phyloP scores from a whole-genome alignment of 2,113 vertebrate species.

The Theristicus caerulescens region DNA sequence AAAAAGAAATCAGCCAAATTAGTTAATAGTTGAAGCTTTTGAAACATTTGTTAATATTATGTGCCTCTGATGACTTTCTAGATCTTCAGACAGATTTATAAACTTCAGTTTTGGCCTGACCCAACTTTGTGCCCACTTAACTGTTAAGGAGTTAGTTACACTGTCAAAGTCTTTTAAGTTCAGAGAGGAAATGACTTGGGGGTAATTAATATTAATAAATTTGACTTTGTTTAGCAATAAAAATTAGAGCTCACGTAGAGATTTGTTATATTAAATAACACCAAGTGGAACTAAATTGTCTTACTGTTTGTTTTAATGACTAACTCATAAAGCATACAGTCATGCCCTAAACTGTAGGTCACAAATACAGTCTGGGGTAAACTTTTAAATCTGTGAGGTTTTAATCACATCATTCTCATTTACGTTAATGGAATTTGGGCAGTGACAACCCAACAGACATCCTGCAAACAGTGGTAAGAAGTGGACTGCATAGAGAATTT shows the following conservation, averaged over 20 bases:
- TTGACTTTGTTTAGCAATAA: neutral
- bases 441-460: neutral
- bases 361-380: neutral
- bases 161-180: neutral
- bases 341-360: neutral
- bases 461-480: neutral
- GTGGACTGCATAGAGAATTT: neutral
- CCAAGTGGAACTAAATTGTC: neutral
- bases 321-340: neutral
- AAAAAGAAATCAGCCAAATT: neutral
- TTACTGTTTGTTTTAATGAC: neutral
- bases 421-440: neutral
- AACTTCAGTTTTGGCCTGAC: neutral
- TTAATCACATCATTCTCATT: neutral
- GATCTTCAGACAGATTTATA: neutral
- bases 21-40: neutral
- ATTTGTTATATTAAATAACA: neutral
- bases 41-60: neutral
- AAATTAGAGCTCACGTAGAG: rapidly evolving
- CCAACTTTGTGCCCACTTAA: neutral
- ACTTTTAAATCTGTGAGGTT: neutral
- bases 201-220: neutral
- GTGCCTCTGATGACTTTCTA: neutral
- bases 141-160: neutral
- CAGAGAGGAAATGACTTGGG: neutral